These are phyloP conservation scores for Alligator mississippiensis DNA, from an alignment of 2,113 vertebrate genomes.

Conservation along the genomic window DNA sequence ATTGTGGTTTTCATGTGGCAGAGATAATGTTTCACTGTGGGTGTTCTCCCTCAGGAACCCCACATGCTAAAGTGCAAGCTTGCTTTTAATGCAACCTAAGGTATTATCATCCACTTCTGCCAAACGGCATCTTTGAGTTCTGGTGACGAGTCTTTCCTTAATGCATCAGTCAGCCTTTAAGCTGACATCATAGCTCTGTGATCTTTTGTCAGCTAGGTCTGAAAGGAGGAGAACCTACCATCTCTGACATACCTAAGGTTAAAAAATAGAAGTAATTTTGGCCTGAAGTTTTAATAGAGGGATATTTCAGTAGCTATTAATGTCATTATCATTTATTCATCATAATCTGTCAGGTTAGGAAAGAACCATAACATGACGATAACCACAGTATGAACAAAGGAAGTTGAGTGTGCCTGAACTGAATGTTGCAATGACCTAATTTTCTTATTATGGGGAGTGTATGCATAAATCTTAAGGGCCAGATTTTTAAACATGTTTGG, in stretches of 20 bases:
- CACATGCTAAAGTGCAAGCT: not conserved
- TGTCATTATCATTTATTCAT: not conserved
- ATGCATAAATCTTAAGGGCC: no score
- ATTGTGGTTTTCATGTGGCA: not conserved
- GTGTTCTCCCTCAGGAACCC: not conserved
- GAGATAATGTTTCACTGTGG: not conserved
- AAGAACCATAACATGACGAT: not conserved
- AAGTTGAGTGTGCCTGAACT: not conserved
- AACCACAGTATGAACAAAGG: not conserved
- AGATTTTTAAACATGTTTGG: rapidly evolving
- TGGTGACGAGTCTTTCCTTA: constrained; percentile 12
- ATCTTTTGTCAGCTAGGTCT: not conserved
- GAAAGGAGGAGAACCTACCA: not conserved
- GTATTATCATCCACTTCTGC: not conserved
- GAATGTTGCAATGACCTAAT: not conserved
- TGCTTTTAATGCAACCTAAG: not conserved
- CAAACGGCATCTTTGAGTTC: constrained; percentile 27
- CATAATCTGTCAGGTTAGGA: not conserved
- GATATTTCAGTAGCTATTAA: not conserved
- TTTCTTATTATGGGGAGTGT: no score
- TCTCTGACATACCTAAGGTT: not conserved
- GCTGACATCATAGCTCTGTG: not conserved
- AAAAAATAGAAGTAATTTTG: not conserved
- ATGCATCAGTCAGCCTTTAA: not conserved
- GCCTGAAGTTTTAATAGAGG: not conserved